Evolutionary conservation across 64 coral and sea anemone genomes (phyloP).

Genomic region (Montipora foliosa): DNA sequence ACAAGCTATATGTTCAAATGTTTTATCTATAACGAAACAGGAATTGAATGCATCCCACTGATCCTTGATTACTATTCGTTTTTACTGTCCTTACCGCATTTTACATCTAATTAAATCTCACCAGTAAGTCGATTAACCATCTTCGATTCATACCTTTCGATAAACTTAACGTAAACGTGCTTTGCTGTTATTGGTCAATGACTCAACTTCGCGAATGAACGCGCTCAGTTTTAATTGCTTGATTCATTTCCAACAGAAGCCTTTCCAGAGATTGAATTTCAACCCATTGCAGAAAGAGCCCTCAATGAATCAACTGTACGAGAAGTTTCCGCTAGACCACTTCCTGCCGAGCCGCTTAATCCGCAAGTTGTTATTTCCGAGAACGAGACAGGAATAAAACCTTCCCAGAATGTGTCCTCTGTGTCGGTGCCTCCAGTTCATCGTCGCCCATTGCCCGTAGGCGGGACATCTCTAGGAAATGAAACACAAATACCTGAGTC

Average conservation of each 20-base stretch:
- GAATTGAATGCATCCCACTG: too few species aligned
- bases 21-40: too few species aligned
- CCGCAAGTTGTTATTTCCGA: constrained; percentile 22
- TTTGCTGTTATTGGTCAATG: neutral
- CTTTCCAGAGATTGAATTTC: constrained; percentile 11
- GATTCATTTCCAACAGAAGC: constrained; percentile 2
- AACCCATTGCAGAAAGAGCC: neutral
- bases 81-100: too few species aligned
- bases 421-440: neutral
- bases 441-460: neutral
- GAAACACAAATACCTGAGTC: too few species aligned
- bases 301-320: neutral
- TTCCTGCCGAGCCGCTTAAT: neutral
- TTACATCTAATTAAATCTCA: too few species aligned
- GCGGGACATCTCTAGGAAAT: neutral
- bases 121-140: too few species aligned
- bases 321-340: constrained; percentile 4
- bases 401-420: neutral
- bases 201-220: too few species aligned
- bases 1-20: too few species aligned
- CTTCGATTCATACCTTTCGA: too few species aligned
- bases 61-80: too few species aligned
- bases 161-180: too few species aligned
- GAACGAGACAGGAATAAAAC: neutral
- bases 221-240: neutral